These are phyloP conservation scores for Leptestheria dahalacensis DNA, from an alignment of 1,140 invertebrate species.

Conservation along the genomic window DNA sequence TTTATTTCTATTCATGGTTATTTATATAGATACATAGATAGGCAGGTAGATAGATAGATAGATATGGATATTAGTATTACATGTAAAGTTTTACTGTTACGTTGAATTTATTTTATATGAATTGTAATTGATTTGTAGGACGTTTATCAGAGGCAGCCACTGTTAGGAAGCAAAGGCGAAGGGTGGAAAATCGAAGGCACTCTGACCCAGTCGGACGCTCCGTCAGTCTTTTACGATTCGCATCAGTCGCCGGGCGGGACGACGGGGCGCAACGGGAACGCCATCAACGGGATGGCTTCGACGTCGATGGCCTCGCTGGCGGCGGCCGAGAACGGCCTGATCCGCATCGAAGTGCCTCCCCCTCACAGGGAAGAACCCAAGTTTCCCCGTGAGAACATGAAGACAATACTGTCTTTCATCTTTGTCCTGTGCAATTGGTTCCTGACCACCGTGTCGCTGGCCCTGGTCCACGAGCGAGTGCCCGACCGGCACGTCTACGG, in stretches of 20 bases:
- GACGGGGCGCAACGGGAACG: conserved; percentile 23
- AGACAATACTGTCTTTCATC: conserved; percentile 27
- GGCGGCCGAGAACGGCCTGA: conserved; percentile 13
- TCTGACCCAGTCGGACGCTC: not conserved
- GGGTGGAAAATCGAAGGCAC: conserved; percentile 25
- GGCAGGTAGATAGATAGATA: too few species aligned
- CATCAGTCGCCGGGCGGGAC: conserved; percentile 1
- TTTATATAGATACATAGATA: too few species aligned
- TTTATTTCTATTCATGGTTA: too few species aligned
- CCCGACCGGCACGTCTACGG: conserved; percentile 50
- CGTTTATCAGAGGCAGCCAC: conserved; percentile 36
- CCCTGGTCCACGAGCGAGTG: conserved; percentile 67
- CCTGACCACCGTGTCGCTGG: conserved; percentile 41
- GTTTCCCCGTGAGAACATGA: conserved; percentile 27
- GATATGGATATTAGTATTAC: too few species aligned
- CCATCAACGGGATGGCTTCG: conserved; percentile 27
- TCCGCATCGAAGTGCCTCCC: conserved; percentile 22
- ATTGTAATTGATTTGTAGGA: too few species aligned
- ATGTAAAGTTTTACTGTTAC: too few species aligned
- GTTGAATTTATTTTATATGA: too few species aligned
- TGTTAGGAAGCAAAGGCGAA: conserved; percentile 30
- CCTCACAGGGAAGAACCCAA: conserved; percentile 22
- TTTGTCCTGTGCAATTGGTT: conserved; percentile 27
- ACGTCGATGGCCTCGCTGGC: conserved; percentile 4
- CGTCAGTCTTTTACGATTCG: conserved; percentile 14